These are phyloP conservation scores for Syrista parreyssii DNA, from an alignment of 2,888 invertebrate species.

Conservation along the genomic window DNA sequence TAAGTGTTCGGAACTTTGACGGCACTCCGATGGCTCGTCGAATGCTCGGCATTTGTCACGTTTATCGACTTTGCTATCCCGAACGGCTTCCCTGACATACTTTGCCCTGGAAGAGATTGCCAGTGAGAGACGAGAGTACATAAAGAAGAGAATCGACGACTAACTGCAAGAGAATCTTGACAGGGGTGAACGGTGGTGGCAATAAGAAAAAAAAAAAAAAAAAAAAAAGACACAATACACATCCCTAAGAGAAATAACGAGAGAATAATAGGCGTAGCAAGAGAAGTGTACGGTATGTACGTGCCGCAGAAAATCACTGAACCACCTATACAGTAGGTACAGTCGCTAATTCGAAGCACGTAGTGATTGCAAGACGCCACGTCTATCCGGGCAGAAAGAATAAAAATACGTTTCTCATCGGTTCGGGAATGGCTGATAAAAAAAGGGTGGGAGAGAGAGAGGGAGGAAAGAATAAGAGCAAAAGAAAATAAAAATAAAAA, in stretches of 20 bases:
- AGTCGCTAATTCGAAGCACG: not conserved
- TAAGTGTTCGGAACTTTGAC: conserved; percentile 39
- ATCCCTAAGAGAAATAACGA: too few relatives aligned
- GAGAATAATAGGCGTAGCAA: too few relatives aligned
- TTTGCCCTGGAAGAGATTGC: not conserved
- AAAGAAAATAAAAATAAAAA: not conserved
- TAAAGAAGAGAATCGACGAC: not conserved
- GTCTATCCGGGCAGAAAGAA: not conserved
- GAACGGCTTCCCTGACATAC: conserved; percentile 18
- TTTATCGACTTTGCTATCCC: conserved; percentile 46
- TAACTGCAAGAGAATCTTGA: not conserved
- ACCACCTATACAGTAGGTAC: too few relatives aligned
- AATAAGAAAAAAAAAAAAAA: too few relatives aligned
- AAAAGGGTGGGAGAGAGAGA: too few relatives aligned
- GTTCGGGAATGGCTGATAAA: too few relatives aligned
- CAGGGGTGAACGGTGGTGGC: too few relatives aligned
- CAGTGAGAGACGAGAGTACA: not conserved
- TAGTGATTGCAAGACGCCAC: not conserved
- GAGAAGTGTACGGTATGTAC: too few relatives aligned
- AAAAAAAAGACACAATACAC: too few relatives aligned
- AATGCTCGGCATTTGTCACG: conserved; percentile 47
- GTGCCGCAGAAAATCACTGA: too few relatives aligned
- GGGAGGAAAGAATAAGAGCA: not conserved
- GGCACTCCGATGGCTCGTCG: conserved; percentile 6
- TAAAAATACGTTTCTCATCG: not conserved